A percentile compares a stretch with the other conserved stretches of the same genome.
Conservation (phyloP, 1,140 invertebrate genomes). For the Listronotus bonariensis region DNA sequence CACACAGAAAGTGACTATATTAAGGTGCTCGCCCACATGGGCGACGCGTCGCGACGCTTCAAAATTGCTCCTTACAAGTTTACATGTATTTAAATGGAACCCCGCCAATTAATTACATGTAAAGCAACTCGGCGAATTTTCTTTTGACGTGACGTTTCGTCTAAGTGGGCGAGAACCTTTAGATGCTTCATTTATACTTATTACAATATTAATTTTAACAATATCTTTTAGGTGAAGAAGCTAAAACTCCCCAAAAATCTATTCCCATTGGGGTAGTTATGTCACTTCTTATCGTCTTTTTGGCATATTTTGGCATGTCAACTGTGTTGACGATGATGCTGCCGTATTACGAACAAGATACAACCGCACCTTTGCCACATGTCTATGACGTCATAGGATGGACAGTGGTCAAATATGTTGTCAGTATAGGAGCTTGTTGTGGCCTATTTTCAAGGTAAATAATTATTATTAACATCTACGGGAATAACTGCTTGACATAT, state of each 20-base stretch:
- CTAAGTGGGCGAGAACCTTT: no score
- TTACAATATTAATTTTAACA: no score
- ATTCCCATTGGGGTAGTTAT: constrained; percentile 88
- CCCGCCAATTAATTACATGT: no score
- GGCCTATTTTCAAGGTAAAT: constrained; percentile 69
- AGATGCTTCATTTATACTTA: no score
- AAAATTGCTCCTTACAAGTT: no score
- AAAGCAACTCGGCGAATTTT: no score
- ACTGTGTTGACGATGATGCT: constrained; percentile 85
- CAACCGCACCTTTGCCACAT: constrained; percentile 71
- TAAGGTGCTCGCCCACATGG: no score
- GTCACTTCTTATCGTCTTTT: constrained; percentile 79
- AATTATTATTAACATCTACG: background rate
- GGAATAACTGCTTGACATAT: no score
- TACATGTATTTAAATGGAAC: no score
- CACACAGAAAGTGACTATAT: no score
- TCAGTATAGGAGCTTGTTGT: constrained; percentile 74
- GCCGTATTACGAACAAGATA: constrained; percentile 82
- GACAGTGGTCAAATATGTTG: constrained; percentile 72
- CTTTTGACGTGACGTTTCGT: no score
- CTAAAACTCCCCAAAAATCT: constrained; percentile 82
- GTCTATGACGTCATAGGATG: constrained; percentile 71
- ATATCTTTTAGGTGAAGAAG: constrained; percentile 76
- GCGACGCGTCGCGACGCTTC: no score
- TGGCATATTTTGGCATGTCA: constrained; percentile 88